Evolutionary conservation across 2,888 invertebrate genomes (phyloP), one percentile per base, ranked within the genome.

Genomic region (Chirona hameri): DNA sequence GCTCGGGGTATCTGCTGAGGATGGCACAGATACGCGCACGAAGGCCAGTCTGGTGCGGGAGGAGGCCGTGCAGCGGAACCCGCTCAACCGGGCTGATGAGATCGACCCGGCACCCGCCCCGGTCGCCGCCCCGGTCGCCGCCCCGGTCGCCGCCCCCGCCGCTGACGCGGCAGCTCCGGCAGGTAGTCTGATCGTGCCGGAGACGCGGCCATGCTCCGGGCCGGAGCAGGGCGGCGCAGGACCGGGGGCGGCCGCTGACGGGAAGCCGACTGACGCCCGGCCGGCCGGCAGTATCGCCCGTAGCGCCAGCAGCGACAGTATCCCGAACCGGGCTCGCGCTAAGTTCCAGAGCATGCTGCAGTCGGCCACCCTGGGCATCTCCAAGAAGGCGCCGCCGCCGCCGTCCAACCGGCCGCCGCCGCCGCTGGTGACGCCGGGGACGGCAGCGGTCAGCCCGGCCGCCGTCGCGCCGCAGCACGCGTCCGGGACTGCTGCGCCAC

Each of bases 81-180:
- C 76, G 39, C 76, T 76, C 24, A 76, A 76, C 24, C 39, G 76
- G 3, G 46, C 76, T 9, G 76, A 76, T 12, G 76, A 76, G 46
- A 10, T 76, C 39, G 76, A 46, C 21, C 31, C 39, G 84, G 88
- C 88, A 84, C 88, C 88, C 84, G 89, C 89, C n/a, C n/a, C n/a
- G n/a, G n/a, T n/a, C n/a, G 95, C 83, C 93, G 94, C 84, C 95
- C 95, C 85, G 91, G 95, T 88, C 95, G 95, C 81, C 4, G n/a
- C n/a, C n/a, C 72, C 94, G 94, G 90, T 94, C 94, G 48, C 90
- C 93, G 57, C 95, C 95, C 81, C 95, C 95, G 0, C 18, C 93
- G 95, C 84, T 93, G 94, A 84, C 95, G 95, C 85, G 91, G 95
- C 88, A 95, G 95, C 81, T 3, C 60, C 60, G 72, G 0, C 90